phyloP scores from a whole-genome alignment of 2,888 invertebrate species.

The Sphaerophoria rueppellii region DNA sequence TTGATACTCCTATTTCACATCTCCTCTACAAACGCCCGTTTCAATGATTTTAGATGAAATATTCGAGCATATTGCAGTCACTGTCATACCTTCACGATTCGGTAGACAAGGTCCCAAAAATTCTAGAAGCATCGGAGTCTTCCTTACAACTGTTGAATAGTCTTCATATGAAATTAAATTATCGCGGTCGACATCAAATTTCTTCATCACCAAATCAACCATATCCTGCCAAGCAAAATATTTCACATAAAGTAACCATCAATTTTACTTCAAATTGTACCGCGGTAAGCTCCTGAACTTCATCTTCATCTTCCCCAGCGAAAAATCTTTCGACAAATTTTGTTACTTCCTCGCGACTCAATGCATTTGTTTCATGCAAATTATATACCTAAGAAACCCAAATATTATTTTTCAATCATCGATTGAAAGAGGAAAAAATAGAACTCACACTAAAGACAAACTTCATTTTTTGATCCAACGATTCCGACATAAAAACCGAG shows the following conservation, averaged over 20 bases:
- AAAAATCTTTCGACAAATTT: slow-evolving; percentile 81
- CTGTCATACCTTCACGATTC: slow-evolving; percentile 79
- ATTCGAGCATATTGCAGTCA: slow-evolving; percentile 79
- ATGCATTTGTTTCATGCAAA: slow-evolving; percentile 85
- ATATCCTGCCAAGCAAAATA: slow-evolving; percentile 84
- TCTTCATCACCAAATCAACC: slow-evolving; percentile 87
- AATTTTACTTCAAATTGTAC: slow-evolving; percentile 67
- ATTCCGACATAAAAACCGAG: slow-evolving; percentile 87
- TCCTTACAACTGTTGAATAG: slow-evolving; percentile 85
- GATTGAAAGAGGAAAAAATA: not conserved
- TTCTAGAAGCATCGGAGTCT: slow-evolving; percentile 87
- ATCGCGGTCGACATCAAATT: slow-evolving; percentile 89
- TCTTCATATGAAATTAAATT: slow-evolving; percentile 88
- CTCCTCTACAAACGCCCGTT: not conserved
- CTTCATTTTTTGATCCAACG: slow-evolving; percentile 86
- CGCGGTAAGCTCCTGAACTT: slow-evolving; percentile 85
- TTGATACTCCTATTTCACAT: not conserved
- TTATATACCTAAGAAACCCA: slow-evolving; percentile 83
- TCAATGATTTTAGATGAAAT: slow-evolving; percentile 67
- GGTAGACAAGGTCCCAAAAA: slow-evolving; percentile 90
- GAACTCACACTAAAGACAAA: slow-evolving; percentile 85
- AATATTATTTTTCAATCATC: too few species aligned
- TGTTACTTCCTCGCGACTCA: slow-evolving; percentile 88
- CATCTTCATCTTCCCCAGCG: slow-evolving; percentile 85
- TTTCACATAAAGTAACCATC: too few species aligned